These are phyloP conservation scores for Drosophila sturtevanti DNA, from an alignment of 1,140 invertebrate genomes.

Conservation along the genomic window DNA sequence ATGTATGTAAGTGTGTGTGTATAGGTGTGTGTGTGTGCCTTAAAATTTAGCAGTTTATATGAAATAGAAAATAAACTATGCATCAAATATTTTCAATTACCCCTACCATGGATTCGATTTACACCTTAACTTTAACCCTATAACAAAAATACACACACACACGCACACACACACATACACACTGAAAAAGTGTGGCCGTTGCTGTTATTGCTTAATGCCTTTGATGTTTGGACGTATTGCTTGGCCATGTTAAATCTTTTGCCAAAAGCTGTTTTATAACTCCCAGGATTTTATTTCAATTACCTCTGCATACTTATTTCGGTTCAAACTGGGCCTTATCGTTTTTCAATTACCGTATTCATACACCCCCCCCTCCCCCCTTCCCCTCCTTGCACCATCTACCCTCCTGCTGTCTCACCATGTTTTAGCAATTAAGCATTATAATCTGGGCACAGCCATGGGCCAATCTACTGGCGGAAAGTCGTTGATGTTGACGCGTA, in stretches of 20 bases:
- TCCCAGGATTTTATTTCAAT: slow-evolving; percentile 17
- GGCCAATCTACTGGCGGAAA: slow-evolving; percentile 41
- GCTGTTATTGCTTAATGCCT: neutral
- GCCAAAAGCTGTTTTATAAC: slow-evolving; percentile 21
- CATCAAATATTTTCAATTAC: slow-evolving; percentile 52
- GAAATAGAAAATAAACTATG: slow-evolving; percentile 45
- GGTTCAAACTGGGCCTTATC: slow-evolving; percentile 52
- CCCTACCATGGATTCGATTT: slow-evolving; percentile 19
- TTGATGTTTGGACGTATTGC: slow-evolving; percentile 19
- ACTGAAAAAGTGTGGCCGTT: neutral
- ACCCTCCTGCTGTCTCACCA: neutral
- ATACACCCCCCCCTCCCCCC: neutral
- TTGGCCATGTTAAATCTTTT: slow-evolving; percentile 7
- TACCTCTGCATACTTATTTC: slow-evolving; percentile 30
- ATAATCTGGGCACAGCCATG: slow-evolving; percentile 53
- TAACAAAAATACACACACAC: neutral
- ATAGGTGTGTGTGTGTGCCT: slow-evolving; percentile 1
- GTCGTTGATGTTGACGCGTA: slow-evolving; percentile 16
- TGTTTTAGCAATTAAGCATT: slow-evolving; percentile 53
- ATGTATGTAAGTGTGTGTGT: neutral
- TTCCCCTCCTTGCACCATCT: neutral
- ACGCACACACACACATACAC: neutral
- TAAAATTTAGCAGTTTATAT: slow-evolving; percentile 38
- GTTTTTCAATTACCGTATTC: slow-evolving; percentile 68
- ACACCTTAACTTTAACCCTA: neutral